Base-by-base conservation (phyloP, 2,888 invertebrate genomes). In the Lymantria monacha region DNA sequence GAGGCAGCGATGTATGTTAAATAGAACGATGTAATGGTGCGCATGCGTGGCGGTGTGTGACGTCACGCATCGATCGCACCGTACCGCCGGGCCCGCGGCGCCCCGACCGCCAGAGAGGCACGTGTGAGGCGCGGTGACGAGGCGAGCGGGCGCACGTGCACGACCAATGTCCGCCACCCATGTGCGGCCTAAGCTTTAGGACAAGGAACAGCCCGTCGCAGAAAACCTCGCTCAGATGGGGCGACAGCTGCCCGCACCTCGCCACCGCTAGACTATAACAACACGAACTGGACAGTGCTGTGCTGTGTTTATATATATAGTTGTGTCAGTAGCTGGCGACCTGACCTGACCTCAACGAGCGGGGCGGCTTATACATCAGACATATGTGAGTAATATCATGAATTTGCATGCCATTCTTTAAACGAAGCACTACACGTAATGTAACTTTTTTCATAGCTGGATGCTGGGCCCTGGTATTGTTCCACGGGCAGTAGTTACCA, bases 181-280 rank as follows among this genome's bases (percentile, higher is more conserved):
- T 97, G 97, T 97, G 96, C 94, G 96, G 97, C 94, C 94, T 97
- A 95, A 96, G 95, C 93, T 97, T 97, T 95, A 97, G 95, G 93
- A 97, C 97, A 91, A 96, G 97, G 92, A 97, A 97, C 93, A 97
- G 96, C 94, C 97, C 97, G 94, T 97, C 97, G 92, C 97, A 97
- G 93, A 97, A 97, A 94, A 97, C 97, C 92, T 97, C 97, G 91
- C 95, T 97, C 83, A 95, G 97, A 92, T 97, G 97, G 97, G 97
- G 97, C 90, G 97, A 97, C 93, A 97, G 97, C 93, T 97, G 97
- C 76, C 63, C 54, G 55, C 48, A 57, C 43, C 53, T 48, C 55
- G 47, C 9, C 53, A 45, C 54, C 43, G 49, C 13, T 44, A 58
- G 48, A 49, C 51, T 30, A 14, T 64, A 54, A 57, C 63, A 8